phyloP scores from a whole-genome alignment of 1,140 invertebrate species.

The Trichonephila clavata region DNA sequence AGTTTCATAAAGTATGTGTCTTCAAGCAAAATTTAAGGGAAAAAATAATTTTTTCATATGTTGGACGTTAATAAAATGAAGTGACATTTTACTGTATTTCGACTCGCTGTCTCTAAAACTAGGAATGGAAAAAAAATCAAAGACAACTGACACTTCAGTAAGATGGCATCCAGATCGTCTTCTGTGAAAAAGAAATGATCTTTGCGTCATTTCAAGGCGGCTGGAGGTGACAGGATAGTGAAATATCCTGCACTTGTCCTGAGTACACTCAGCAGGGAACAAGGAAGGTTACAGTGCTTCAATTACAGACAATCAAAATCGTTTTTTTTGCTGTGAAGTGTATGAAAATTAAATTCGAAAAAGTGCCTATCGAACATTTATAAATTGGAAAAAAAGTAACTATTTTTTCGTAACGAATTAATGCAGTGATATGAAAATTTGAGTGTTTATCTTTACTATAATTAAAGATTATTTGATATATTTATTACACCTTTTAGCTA shows the following conservation, averaged over 20 bases:
- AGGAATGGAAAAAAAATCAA: not conserved
- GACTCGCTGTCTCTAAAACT: not conserved
- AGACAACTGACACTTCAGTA: not conserved
- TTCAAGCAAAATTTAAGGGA: not conserved
- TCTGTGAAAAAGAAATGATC: not conserved
- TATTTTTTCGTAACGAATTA: not conserved
- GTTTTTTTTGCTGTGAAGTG: not conserved
- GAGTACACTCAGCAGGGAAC: not conserved
- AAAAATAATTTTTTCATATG: not conserved
- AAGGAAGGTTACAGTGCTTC: not conserved
- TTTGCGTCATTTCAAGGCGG: not conserved
- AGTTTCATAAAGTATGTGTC: not conserved
- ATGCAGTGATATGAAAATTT: too few relatives aligned
- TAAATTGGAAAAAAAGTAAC: not conserved
- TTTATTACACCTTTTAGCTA: too few relatives aligned
- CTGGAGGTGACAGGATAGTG: not conserved
- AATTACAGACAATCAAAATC: not conserved
- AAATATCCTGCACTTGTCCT: not conserved
- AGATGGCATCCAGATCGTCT: not conserved
- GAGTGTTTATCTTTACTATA: too few relatives aligned
- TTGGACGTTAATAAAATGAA: not conserved
- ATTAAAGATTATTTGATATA: too few relatives aligned
- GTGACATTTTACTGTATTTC: not conserved
- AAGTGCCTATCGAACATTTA: not conserved
- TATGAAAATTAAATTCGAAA: not conserved